Percentiles rank a stretch among this genome's conserved stretches.
phyloP scores from a whole-genome alignment of 2,888 invertebrate genomes.

The Ichneumon xanthorius region DNA sequence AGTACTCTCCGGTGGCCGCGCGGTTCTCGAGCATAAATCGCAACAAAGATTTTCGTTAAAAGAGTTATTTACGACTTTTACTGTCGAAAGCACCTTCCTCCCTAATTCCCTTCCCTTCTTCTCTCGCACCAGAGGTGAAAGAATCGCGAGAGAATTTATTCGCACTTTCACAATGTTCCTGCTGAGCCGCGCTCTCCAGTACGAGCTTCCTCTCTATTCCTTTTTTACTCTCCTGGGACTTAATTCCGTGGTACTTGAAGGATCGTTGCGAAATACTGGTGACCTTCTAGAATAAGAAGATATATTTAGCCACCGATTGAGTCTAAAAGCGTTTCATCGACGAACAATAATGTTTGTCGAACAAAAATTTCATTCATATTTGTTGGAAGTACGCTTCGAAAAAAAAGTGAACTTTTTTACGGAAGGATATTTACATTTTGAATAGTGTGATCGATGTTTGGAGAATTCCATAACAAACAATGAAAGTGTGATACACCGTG shows the following conservation, averaged over 20 bases:
- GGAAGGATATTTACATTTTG: neutral
- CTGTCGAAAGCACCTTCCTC: slow-evolving; percentile 37
- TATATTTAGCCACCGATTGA: neutral
- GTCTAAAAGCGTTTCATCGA: neutral
- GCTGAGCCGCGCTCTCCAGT: slow-evolving; percentile 49
- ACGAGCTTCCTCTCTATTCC: slow-evolving; percentile 15
- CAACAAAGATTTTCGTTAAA: slow-evolving; percentile 83
- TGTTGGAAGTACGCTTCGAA: neutral
- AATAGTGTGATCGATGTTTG: neutral
- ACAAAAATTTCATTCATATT: neutral
- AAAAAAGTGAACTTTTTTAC: neutral
- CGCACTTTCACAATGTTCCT: slow-evolving; percentile 59
- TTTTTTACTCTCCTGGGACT: slow-evolving; percentile 31
- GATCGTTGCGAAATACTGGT: slow-evolving; percentile 31
- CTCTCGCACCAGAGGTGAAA: slow-evolving; percentile 28
- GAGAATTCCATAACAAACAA: neutral
- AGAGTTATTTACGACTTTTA: slow-evolving; percentile 81
- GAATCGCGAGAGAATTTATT: slow-evolving; percentile 60
- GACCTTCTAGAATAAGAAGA: slow-evolving; percentile 45
- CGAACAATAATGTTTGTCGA: neutral
- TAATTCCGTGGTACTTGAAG: slow-evolving; percentile 53
- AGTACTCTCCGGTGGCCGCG: slow-evolving; percentile 23
- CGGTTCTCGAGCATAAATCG: slow-evolving; percentile 79
- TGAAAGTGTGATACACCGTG: neutral
- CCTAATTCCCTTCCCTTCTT: slow-evolving; percentile 48